A percentile compares a stretch with the other conserved stretches of the same genome.
Conservation (phyloP, 2,113 vertebrate species). For the Anolis carolinensis region DNA sequence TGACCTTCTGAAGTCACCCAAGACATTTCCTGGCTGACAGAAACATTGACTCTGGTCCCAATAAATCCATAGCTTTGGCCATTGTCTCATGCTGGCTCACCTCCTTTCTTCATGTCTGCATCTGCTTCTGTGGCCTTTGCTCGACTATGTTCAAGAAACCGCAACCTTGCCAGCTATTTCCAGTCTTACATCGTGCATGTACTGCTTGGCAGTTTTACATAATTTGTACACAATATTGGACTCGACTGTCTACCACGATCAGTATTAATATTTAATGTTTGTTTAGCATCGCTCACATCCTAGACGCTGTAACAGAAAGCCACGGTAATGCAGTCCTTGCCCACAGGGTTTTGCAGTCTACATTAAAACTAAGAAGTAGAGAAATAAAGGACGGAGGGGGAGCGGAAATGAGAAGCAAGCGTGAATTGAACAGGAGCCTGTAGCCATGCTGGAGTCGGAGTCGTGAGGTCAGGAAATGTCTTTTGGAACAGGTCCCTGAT, state of each 20-base stretch:
- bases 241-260: background rate
- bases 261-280: conserved; percentile 19
- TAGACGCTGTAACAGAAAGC: background rate
- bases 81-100: background rate
- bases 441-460: background rate
- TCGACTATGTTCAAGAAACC: background rate
- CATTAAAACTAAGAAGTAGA: background rate
- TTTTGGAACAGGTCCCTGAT: background rate
- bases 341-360: background rate
- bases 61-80: no score
- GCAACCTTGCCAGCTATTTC: background rate
- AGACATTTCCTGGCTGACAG: no score
- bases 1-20: no score
- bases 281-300: background rate
- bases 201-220: background rate
- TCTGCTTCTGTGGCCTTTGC: background rate
- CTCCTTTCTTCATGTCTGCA: background rate
- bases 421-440: background rate
- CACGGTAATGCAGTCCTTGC: background rate
- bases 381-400: no score
- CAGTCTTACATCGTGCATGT: background rate
- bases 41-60: no score
- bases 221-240: background rate
- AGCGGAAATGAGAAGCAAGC: background rate
- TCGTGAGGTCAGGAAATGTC: background rate